Conservation (phyloP, 2,113 vertebrate species). For the Pagrus major region DNA sequence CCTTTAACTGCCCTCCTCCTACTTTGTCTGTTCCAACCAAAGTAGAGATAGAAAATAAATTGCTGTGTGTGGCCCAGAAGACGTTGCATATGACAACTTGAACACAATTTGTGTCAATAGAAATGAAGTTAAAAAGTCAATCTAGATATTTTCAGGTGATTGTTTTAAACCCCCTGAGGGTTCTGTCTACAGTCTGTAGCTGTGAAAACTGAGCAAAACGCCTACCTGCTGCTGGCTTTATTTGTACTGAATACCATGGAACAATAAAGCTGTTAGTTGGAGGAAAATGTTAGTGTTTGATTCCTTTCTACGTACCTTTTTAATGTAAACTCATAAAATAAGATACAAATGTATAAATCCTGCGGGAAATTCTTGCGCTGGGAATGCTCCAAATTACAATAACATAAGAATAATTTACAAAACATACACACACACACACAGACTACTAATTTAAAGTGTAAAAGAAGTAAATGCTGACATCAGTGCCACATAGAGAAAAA, state of each 20-base stretch:
- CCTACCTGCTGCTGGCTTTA: background rate
- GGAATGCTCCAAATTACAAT: no score
- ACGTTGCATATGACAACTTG: conserved; percentile 1
- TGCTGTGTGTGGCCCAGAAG: background rate
- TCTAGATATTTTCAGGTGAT: conserved; percentile 28
- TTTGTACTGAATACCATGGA: background rate
- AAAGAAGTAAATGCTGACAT: no score
- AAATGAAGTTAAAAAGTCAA: conserved; percentile 40
- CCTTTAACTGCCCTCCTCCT: no score
- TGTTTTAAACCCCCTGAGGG: conserved; percentile 8
- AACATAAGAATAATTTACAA: no score
- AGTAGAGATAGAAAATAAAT: background rate
- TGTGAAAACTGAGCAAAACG: conserved; percentile 5
- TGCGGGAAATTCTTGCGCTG: no score
- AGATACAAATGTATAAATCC: no score
- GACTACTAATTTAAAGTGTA: no score
- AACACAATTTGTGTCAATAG: conserved; percentile 29
- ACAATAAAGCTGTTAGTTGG: background rate
- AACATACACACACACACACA: no score
- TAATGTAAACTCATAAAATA: no score
- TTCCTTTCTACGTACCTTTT: no score
- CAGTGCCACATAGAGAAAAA: no score
- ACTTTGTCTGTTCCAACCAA: background rate
- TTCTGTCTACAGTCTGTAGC: background rate
- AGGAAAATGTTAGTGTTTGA: no score